These are phyloP conservation scores for Elachura formosa DNA, from an alignment of 2,113 vertebrate genomes.

Conservation along the genomic window DNA sequence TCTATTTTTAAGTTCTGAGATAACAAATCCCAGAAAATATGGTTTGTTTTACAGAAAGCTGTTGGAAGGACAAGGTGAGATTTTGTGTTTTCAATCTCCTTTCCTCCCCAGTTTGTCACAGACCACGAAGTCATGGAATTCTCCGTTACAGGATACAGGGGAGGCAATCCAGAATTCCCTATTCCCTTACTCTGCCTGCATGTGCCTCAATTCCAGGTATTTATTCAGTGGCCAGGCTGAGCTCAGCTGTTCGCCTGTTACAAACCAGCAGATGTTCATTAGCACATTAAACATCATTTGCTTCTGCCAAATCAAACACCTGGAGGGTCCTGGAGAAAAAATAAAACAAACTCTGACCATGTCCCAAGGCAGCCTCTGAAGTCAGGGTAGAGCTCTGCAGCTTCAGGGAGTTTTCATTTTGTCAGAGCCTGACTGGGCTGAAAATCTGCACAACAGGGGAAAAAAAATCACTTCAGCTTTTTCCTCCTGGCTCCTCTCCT, in stretches of 20 bases:
- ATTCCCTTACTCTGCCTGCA: background rate
- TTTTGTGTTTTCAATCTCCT: background rate
- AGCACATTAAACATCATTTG: background rate
- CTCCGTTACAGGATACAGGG: background rate
- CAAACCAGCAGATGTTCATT: background rate
- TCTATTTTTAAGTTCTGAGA: background rate
- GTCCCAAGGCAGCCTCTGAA: background rate
- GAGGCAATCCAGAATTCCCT: fast-evolving
- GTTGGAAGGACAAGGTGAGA: background rate
- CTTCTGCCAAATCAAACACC: background rate
- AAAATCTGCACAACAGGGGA: background rate
- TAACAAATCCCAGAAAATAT: background rate
- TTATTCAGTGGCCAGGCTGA: background rate
- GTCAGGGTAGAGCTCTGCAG: background rate
- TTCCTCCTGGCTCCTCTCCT: background rate
- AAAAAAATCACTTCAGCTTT: background rate
- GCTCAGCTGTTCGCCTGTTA: background rate
- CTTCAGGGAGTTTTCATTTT: background rate
- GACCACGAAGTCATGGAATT: background rate
- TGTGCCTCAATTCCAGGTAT: background rate
- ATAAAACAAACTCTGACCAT: fast-evolving
- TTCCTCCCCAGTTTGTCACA: background rate
- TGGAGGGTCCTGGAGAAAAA: background rate
- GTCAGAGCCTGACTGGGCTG: background rate
- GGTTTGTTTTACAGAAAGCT: background rate